Percentiles rank a stretch among this genome's conserved stretches.
Evolutionary conservation across 2,113 vertebrate species (phyloP).

Genomic region (Echinops telfairi): DNA sequence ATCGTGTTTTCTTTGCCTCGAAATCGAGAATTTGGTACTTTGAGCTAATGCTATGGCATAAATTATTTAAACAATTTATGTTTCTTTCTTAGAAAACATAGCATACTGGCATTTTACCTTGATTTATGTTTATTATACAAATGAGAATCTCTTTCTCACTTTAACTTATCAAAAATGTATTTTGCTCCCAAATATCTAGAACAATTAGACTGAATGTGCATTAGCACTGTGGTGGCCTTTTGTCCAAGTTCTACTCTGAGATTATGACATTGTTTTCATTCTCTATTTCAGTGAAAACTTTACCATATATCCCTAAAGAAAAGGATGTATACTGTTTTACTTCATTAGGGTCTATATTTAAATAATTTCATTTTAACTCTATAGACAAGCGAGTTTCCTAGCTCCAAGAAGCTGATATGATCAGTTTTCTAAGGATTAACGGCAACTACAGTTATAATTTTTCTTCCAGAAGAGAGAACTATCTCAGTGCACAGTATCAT

Average conservation of each 20-base stretch:
- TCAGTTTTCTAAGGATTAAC: background rate
- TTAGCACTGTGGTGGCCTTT: background rate
- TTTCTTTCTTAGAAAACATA: background rate
- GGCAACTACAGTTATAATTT: background rate
- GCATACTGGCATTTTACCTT: background rate
- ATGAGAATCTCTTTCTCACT: background rate
- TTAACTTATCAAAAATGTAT: background rate
- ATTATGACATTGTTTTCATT: background rate
- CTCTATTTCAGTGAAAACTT: background rate
- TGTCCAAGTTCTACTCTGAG: background rate
- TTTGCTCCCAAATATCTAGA: background rate
- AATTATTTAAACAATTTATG: background rate
- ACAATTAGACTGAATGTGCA: background rate
- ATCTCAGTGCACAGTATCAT: background rate
- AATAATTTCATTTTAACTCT: background rate
- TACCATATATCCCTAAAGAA: background rate
- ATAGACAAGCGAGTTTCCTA: background rate
- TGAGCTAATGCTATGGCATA: background rate
- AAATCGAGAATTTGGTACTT: background rate
- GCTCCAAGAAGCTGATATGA: background rate
- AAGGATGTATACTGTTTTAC: background rate
- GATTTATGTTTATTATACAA: constrained; percentile 9
- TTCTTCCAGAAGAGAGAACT: background rate
- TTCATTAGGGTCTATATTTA: background rate
- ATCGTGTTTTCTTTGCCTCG: background rate